A percentile compares a stretch with the other conserved stretches of the same genome.
phyloP scores from a whole-genome alignment of 2,797 vertebrate genomes.

The Adrianichthys oophorus region DNA sequence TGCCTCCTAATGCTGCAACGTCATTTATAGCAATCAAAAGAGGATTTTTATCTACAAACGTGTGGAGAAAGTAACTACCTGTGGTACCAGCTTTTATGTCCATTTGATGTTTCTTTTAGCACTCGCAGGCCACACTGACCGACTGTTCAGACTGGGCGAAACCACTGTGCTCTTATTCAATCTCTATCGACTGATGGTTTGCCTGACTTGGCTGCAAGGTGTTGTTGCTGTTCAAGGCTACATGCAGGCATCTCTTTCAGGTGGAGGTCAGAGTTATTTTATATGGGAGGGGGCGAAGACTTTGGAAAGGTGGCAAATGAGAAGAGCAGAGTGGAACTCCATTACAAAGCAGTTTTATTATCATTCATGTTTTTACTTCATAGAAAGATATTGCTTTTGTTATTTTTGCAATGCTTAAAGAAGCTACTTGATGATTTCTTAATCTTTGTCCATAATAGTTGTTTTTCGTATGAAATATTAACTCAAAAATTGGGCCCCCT shows the following conservation, averaged over 20 bases:
- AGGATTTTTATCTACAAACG: slow-evolving; percentile 8
- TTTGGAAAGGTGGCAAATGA: too few relatives aligned
- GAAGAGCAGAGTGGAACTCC: too few relatives aligned
- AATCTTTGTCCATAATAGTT: too few relatives aligned
- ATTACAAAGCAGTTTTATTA: too few relatives aligned
- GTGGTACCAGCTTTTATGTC: slow-evolving; percentile 32
- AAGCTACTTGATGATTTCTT: too few relatives aligned
- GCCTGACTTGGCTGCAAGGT: slow-evolving; percentile 69
- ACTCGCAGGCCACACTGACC: slow-evolving; percentile 7
- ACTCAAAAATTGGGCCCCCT: background rate
- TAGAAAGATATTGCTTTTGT: too few relatives aligned
- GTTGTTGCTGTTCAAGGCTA: slow-evolving; percentile 48
- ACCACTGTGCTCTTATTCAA: slow-evolving; percentile 51
- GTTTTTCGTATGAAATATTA: too few relatives aligned
- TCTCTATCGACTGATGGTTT: slow-evolving; percentile 57
- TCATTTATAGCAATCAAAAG: background rate
- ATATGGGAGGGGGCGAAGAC: too few relatives aligned
- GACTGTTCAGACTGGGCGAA: slow-evolving; percentile 18
- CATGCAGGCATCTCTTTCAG: slow-evolving; percentile 38
- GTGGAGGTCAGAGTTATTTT: slow-evolving; percentile 16
- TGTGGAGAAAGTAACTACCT: slow-evolving; percentile 37
- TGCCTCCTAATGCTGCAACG: too few relatives aligned
- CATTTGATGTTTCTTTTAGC: slow-evolving; percentile 13
- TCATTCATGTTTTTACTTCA: too few relatives aligned
- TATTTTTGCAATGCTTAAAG: too few relatives aligned